Percentiles rank a stretch among this genome's conserved stretches.
Evolutionary conservation across 35 echinoderm and acorn worm species (phyloP).

Genomic region (Apostichopus parvimensis): DNA sequence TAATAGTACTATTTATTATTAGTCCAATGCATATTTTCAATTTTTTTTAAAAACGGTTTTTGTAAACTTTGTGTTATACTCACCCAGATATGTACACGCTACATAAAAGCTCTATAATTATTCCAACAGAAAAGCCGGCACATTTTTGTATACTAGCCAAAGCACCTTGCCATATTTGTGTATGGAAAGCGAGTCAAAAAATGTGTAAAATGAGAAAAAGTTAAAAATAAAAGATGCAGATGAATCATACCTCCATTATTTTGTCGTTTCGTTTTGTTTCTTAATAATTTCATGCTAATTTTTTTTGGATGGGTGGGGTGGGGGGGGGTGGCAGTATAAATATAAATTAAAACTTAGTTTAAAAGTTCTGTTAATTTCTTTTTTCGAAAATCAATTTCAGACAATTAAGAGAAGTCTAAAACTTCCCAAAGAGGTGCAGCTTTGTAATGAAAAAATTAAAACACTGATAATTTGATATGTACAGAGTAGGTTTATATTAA

Average conservation of each 20-base stretch:
- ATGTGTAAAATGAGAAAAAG: neutral
- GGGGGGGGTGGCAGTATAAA: too few relatives aligned
- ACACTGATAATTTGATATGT: too few relatives aligned
- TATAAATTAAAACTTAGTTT: too few relatives aligned
- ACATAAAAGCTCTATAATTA: neutral
- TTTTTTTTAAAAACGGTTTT: neutral
- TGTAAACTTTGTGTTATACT: neutral
- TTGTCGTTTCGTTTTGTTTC: neutral
- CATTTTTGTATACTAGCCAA: conserved; percentile 29
- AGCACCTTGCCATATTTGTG: conserved; percentile 40
- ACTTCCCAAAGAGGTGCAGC: too few relatives aligned
- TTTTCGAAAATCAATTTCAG: too few relatives aligned
- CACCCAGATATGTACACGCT: neutral
- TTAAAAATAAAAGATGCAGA: conserved; percentile 24
- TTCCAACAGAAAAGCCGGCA: conserved; percentile 16
- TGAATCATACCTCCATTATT: neutral
- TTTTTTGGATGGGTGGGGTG: too few relatives aligned
- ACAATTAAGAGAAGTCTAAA: too few relatives aligned
- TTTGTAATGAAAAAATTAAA: too few relatives aligned
- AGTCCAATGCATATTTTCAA: conserved; percentile 15
- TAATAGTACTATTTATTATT: conserved; percentile 18
- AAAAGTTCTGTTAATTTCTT: too few relatives aligned
- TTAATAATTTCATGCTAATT: too few relatives aligned
- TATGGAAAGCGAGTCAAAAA: conserved; percentile 45
- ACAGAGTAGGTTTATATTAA: too few relatives aligned